phyloP scores from a whole-genome alignment of 2,888 invertebrate genomes.

The Scelioninae gen. 1 region DNA sequence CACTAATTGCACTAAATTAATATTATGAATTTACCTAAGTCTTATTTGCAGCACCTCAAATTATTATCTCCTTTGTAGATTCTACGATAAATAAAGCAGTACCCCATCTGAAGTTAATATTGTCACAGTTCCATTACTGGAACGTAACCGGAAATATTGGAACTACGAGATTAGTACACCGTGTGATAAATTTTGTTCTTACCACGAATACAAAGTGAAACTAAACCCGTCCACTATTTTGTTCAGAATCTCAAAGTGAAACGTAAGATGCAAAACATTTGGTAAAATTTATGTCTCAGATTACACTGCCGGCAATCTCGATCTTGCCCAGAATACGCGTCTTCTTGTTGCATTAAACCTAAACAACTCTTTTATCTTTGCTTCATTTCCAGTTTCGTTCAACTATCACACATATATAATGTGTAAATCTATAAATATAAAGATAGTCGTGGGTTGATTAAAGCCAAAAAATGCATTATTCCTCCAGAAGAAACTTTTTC shows the following conservation, averaged over 20 bases:
- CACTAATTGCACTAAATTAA: no score
- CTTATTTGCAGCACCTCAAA: no score
- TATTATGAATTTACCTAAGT: no score
- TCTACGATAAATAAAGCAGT: no score
- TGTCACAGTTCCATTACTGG: slow-evolving; percentile 3
- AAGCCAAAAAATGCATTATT: slow-evolving; percentile 5
- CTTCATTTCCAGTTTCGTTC: background rate
- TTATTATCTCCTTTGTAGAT: no score
- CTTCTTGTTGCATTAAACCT: background rate
- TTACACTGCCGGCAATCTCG: background rate
- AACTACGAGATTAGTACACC: slow-evolving; percentile 11
- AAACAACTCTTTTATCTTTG: background rate
- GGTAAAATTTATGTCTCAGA: slow-evolving; percentile 1
- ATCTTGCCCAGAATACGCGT: background rate
- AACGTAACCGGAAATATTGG: slow-evolving; percentile 7
- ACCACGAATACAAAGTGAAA: slow-evolving; percentile 6
- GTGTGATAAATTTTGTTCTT: slow-evolving; percentile 9
- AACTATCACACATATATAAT: background rate
- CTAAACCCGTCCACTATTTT: slow-evolving; percentile 5
- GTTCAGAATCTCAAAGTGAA: background rate
- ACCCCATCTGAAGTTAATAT: slow-evolving; percentile 16
- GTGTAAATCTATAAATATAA: background rate
- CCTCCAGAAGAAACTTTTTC: background rate
- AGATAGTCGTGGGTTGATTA: background rate
- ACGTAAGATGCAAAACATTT: slow-evolving; percentile 7